Percentiles rank a stretch among this genome's conserved stretches.
These are phyloP conservation scores for Acestrorhynchus altus DNA, from an alignment of 2,797 vertebrate genomes.

Conservation along the genomic window DNA sequence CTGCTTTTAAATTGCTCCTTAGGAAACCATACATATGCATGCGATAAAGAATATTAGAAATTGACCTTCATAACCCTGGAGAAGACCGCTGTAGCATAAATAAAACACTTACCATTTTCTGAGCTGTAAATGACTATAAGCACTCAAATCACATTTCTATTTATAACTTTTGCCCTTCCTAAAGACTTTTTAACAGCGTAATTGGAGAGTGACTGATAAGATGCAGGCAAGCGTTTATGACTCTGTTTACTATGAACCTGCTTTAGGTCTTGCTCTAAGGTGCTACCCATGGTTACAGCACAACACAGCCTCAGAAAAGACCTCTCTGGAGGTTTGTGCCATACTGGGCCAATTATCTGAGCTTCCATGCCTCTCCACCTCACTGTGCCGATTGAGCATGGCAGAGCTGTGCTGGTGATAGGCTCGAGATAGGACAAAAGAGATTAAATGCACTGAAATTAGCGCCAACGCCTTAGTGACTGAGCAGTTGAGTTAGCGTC, in stretches of 20 bases:
- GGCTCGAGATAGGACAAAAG: conserved; percentile 44
- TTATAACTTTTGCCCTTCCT: background rate
- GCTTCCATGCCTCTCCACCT: conserved; percentile 44
- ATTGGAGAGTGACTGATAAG: background rate
- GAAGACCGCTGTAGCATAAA: background rate
- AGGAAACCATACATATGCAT: no score
- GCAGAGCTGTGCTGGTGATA: conserved; percentile 35
- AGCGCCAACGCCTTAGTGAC: background rate
- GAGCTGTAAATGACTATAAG: background rate
- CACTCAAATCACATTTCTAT: background rate
- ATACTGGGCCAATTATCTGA: conserved; percentile 57
- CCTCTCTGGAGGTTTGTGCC: conserved; percentile 48
- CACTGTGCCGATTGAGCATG: conserved; percentile 47
- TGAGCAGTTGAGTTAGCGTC: no score
- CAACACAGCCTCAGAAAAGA: conserved; percentile 49
- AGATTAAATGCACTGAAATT: conserved; percentile 5
- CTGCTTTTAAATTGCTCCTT: no score
- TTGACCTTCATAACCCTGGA: background rate
- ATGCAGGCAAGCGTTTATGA: background rate
- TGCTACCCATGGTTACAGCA: conserved; percentile 55
- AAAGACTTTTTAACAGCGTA: background rate
- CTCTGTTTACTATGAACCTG: conserved; percentile 39
- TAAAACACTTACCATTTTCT: background rate
- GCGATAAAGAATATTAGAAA: background rate
- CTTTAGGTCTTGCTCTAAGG: conserved; percentile 32